Base-by-base conservation (phyloP, 2,113 vertebrate genomes). In the Amia ocellicauda region DNA sequence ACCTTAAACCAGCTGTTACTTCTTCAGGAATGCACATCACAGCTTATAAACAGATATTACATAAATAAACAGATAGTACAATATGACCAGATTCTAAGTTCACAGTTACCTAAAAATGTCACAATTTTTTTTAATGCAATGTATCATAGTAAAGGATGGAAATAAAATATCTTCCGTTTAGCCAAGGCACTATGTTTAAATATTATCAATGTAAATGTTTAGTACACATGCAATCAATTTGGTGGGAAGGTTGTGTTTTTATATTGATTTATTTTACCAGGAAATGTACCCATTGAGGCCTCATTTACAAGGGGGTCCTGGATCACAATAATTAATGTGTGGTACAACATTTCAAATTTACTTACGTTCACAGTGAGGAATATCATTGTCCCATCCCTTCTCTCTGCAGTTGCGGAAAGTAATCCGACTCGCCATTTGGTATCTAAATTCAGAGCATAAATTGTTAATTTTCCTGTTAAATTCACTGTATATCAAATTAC, bases 321-420 rank as follows among this genome's bases (percentile, higher is more conserved):
- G n/a, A n/a, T n/a, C n/a, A n/a, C n/a, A n/a, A n/a, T n/a, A n/a
- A n/a, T n/a, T n/a, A n/a, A n/a, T n/a, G n/a, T n/a, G n/a, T n/a
- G n/a, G n/a, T n/a, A n/a, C n/a, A n/a, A n/a, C n/a, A n/a, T n/a
- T n/a, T n/a, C n/a, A 36, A 7, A 36, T 36, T 7, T 36, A 7
- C 54, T 54, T 75, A 84, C 88, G 74, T 78, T 90, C 82, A 76
- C 88, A 90, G 20, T 75, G 11, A 1, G 88, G 86, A 53, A 89
- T 2, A 17, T 27, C 14, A 2, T 83, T 81, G 61, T 85, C 83
- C 88, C 88, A 90, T n/a, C 88, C 87, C 1, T 45, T 3, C n/a
- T 41, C 16, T 66, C 73, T 36, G 69, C 86, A 90, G 19, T 4
- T 55, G 0, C 84, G 75, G 3, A 1, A 3, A 69, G 28, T 75